These are phyloP conservation scores for Pyrochroa serraticornis DNA, from an alignment of 2,888 invertebrate species.

Conservation along the genomic window DNA sequence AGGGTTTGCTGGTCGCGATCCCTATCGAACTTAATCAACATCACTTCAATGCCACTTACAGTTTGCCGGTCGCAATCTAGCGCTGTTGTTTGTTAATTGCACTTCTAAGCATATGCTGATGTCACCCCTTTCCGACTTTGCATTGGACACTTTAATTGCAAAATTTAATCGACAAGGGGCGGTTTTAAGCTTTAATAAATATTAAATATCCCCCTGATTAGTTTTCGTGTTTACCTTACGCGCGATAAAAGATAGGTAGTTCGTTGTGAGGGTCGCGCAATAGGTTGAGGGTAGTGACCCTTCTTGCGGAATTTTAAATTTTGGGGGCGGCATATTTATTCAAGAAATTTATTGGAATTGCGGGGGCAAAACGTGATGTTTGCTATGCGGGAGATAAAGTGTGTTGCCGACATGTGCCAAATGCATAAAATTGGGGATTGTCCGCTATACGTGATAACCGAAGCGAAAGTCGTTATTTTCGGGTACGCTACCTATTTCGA, in stretches of 20 bases:
- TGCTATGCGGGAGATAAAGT: conserved; percentile 13
- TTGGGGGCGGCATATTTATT: conserved; percentile 12
- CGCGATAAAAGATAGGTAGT: conserved; percentile 24
- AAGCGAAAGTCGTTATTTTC: not conserved
- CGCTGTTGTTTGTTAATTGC: conserved; percentile 14
- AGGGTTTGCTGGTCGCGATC: conserved; percentile 11
- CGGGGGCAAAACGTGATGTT: conserved; percentile 2
- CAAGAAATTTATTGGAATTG: conserved; percentile 4
- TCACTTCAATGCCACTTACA: conserved; percentile 24
- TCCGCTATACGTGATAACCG: not conserved
- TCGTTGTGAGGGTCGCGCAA: too few relatives aligned
- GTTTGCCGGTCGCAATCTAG: conserved; percentile 17
- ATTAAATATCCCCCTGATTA: conserved; percentile 23
- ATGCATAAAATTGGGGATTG: conserved; percentile 9
- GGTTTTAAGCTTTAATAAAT: conserved; percentile 12
- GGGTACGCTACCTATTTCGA: not conserved
- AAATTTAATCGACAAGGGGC: too few relatives aligned
- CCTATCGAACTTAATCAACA: conserved; percentile 7
- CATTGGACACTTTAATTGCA: conserved; percentile 18
- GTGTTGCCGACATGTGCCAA: conserved; percentile 18
- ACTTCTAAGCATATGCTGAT: too few relatives aligned
- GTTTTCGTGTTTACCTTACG: conserved; percentile 15
- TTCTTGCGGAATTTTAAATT: conserved; percentile 3
- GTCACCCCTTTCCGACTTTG: conserved; percentile 7
- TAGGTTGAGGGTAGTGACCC: conserved; percentile 9